Conservation (phyloP, 2,113 vertebrate species). For the Xenus cinereus region DNA sequence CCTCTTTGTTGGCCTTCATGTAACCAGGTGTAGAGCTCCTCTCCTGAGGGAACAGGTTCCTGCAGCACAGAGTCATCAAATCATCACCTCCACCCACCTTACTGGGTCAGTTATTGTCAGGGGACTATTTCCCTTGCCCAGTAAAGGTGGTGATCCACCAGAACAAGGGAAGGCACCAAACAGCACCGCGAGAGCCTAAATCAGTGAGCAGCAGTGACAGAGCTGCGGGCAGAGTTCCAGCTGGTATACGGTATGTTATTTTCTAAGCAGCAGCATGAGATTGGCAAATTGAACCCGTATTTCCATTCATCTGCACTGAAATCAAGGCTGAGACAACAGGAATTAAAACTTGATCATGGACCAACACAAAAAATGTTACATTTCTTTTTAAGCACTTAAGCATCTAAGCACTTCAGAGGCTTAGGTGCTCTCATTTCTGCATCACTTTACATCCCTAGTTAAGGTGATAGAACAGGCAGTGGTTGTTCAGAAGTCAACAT, state of each 20-base stretch:
- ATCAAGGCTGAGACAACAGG: neutral
- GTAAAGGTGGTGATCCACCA: accelerated
- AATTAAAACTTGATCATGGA: neutral
- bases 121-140: neutral
- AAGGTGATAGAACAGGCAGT: accelerated
- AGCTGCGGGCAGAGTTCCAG: neutral
- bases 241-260: no score
- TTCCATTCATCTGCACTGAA: neutral
- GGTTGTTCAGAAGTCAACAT: neutral
- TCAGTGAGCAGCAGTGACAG: accelerated
- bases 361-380: neutral
- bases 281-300: neutral
- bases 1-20: accelerated
- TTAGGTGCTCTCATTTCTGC: neutral
- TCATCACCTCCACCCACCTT: neutral
- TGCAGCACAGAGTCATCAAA: neutral
- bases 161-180: neutral
- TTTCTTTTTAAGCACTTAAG: neutral
- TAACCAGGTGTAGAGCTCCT: neutral
- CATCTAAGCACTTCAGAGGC: neutral
- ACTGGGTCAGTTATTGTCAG: accelerated
- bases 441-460: neutral
- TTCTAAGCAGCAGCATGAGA: neutral
- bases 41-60: neutral
- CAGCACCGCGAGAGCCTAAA: accelerated